These are phyloP conservation scores for Nyctibius grandis DNA, from an alignment of 2,797 vertebrate genomes.

Conservation along the genomic window DNA sequence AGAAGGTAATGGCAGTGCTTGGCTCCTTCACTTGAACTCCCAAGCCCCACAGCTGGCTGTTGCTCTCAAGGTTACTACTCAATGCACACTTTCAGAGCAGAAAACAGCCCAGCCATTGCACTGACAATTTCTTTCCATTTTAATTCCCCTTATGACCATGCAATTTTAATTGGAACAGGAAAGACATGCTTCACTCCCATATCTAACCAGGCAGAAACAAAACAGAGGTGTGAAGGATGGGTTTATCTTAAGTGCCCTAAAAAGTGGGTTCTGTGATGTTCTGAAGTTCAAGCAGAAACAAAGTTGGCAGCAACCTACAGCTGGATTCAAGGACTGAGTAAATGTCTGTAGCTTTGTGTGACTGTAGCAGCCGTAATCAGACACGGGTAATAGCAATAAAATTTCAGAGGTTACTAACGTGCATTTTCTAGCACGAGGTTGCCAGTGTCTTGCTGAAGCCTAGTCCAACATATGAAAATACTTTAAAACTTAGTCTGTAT, in stretches of 20 bases:
- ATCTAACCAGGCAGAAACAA: not conserved
- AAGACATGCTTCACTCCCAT: not conserved
- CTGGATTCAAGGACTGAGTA: not conserved
- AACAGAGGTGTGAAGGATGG: not conserved
- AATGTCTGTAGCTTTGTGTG: not conserved
- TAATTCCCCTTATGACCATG: not conserved
- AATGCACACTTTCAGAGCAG: not conserved
- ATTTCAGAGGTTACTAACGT: not conserved
- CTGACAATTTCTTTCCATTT: not conserved
- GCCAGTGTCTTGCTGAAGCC: not conserved
- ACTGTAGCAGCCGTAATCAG: not conserved
- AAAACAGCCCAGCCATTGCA: not conserved
- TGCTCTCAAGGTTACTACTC: not conserved
- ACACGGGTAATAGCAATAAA: not conserved
- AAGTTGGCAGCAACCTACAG: not conserved
- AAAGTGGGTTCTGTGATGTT: not conserved
- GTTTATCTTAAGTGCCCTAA: not conserved
- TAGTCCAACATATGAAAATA: not conserved
- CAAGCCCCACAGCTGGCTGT: not conserved
- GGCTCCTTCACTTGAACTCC: not conserved
- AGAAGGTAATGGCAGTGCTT: constrained; percentile 79
- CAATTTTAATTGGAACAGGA: not conserved
- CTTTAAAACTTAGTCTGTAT: not conserved
- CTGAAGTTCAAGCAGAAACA: not conserved
- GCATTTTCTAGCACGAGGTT: not conserved